Percentiles rank a stretch among this genome's conserved stretches.
Conservation (phyloP, 1,140 invertebrate species). For the Zaprionus ghesquierei region DNA sequence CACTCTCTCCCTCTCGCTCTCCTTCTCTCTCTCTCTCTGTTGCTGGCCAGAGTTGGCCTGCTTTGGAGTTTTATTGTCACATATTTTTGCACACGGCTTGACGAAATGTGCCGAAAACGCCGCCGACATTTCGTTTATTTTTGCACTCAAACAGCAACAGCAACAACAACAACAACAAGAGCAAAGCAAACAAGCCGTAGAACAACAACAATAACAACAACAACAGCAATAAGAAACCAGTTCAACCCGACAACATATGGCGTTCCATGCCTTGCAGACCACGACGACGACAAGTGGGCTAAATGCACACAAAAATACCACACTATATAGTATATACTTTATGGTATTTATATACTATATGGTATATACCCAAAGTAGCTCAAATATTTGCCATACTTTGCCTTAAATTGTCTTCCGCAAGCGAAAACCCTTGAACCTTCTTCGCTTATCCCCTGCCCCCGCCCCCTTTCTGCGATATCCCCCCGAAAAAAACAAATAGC, state of each 20-base stretch:
- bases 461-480: not conserved
- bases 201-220: conserved; percentile 7
- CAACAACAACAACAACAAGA: conserved; percentile 11
- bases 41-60: conserved; percentile 13
- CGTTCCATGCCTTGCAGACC: conserved; percentile 49
- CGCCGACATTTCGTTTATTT: conserved; percentile 68
- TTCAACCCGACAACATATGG: conserved; percentile 60
- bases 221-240: conserved; percentile 52
- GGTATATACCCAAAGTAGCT: not conserved
- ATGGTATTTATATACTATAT: not conserved
- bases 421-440: not conserved
- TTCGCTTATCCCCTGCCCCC: not conserved
- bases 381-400: conserved; percentile 27
- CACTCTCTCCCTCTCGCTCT: not conserved
- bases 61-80: conserved; percentile 49
- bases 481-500: conserved; percentile 18
- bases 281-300: conserved; percentile 30
- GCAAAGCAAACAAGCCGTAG: too few relatives aligned
- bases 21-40: not conserved
- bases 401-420: not conserved
- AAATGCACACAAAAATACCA: conserved; percentile 19
- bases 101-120: conserved; percentile 66
- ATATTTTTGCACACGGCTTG: conserved; percentile 57
- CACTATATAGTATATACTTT: conserved; percentile 1
- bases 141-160: conserved; percentile 30